Evolutionary conservation across 2,797 vertebrate genomes (phyloP).

Genomic region (Cirrhinus mrigala): DNA sequence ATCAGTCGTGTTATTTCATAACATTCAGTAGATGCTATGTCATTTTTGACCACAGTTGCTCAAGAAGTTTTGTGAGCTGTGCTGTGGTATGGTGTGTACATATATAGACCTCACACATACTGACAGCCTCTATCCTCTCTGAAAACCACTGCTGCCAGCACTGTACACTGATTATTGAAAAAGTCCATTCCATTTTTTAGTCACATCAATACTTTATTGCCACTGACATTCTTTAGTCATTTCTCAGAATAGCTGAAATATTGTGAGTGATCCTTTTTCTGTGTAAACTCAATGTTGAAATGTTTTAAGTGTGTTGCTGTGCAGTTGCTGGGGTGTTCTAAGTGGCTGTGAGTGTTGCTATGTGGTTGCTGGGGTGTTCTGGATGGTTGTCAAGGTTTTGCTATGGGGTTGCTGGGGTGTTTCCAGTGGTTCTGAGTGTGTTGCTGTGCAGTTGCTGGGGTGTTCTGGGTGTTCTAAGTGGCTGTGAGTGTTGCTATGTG

Average conservation of each 20-base stretch:
- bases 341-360: not conserved
- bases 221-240: slow-evolving; percentile 27
- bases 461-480: no score
- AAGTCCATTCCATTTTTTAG: not conserved
- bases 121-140: not conserved
- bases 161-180: slow-evolving; percentile 1
- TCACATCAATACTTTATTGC: not conserved
- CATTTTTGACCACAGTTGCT: not conserved
- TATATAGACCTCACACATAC: not conserved
- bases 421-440: not conserved
- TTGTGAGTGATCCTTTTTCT: not conserved
- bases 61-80: not conserved
- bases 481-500: no score
- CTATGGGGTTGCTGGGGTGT: no score
- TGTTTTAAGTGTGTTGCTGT: not conserved
- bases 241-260: not conserved
- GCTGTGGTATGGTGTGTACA: not conserved
- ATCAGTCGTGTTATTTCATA: not conserved
- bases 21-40: not conserved
- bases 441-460: not conserved
- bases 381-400: no score
- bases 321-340: not conserved
- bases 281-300: no score
- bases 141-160: not conserved
- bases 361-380: no score